These are phyloP conservation scores for Habropoda laboriosa DNA, from an alignment of 1,140 invertebrate genomes.

Conservation along the genomic window DNA sequence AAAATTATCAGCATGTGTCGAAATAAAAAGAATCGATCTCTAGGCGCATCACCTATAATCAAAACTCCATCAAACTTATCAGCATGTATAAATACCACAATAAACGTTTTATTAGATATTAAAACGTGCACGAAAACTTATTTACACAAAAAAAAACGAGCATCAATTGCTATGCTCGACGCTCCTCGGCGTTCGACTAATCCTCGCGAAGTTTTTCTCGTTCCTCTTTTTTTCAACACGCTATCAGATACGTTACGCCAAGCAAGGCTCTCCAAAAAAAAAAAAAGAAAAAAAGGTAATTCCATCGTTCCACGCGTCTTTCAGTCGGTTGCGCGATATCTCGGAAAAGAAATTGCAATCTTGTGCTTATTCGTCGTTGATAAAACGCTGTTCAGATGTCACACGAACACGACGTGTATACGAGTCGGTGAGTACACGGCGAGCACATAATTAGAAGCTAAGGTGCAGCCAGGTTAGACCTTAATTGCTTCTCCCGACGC, in stretches of 20 bases:
- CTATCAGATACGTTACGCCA: slow-evolving; percentile 32
- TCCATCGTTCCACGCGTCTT: slow-evolving; percentile 9
- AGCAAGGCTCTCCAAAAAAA: too few species aligned
- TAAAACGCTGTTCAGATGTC: slow-evolving; percentile 17
- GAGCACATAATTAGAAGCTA: slow-evolving; percentile 42
- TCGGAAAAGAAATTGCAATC: slow-evolving; percentile 2
- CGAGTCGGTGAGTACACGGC: neutral
- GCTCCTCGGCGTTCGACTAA: neutral
- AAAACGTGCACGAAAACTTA: neutral
- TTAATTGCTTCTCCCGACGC: slow-evolving; percentile 45
- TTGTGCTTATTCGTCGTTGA: neutral
- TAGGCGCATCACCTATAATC: neutral
- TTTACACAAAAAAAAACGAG: neutral
- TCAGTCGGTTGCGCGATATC: slow-evolving; percentile 8
- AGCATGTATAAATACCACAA: neutral
- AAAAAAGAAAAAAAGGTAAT: too few species aligned
- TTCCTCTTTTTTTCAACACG: neutral
- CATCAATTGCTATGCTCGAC: neutral
- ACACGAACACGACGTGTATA: neutral
- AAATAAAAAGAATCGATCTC: too few species aligned
- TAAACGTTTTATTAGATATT: neutral
- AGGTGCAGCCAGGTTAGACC: slow-evolving; percentile 32
- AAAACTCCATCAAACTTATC: neutral
- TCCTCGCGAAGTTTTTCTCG: neutral
- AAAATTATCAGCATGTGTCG: too few species aligned